Evolutionary conservation across 30 jellyfish, hydroid and myxozoan species (phyloP), one percentile per base, ranked within the genome.

Genomic region (Hydractinia echinata): DNA sequence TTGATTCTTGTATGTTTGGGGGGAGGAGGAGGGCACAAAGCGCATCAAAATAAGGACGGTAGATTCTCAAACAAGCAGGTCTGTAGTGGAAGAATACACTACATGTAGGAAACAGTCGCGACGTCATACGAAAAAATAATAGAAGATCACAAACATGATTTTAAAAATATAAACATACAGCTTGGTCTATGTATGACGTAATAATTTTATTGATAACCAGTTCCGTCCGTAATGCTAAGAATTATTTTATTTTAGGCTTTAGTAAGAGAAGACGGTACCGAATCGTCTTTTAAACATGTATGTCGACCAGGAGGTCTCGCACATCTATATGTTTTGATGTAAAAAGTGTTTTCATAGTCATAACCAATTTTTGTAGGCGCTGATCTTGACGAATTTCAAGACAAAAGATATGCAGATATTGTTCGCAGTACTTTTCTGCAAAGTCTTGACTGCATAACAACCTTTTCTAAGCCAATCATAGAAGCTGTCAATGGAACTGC

Each of bases 401-500:
- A 78, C 54, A 67, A 72, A 7, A 82, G 72, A 39, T 86, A 77
- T 72, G 89, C 98, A n/a, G 87, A 79, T 56, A 89, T 83, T 51
- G 21, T 83, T 74, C 15, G 87, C 52, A 95, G 96, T 0, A 51
- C 61, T 77, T 91, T 91, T 48, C 68, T 91, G 50, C 69, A 77
- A 0, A 68, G 79, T 67, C 87, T 96, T 96, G 81, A 86, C 52
- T 51, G 92, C 67, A 53, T 91, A 51, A 82, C 91, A 66, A 54
- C 61, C 7, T 91, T 92, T 60, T 71, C 55, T 10, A 91, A 91
- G 58, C 98, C 98, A 16, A 87, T 89, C 7, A 91, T 91, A 53
- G 98, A 96, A 13, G 98, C 98, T 20, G 98, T 91, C 55, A 91
- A 86, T 86, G 98, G 98, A 4, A 86, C 79, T 83, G 98, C 98